Evolutionary conservation across 2,797 vertebrate species (phyloP), one percentile per base, ranked within the genome.

Genomic region (Brachyrhaphis roseni): DNA sequence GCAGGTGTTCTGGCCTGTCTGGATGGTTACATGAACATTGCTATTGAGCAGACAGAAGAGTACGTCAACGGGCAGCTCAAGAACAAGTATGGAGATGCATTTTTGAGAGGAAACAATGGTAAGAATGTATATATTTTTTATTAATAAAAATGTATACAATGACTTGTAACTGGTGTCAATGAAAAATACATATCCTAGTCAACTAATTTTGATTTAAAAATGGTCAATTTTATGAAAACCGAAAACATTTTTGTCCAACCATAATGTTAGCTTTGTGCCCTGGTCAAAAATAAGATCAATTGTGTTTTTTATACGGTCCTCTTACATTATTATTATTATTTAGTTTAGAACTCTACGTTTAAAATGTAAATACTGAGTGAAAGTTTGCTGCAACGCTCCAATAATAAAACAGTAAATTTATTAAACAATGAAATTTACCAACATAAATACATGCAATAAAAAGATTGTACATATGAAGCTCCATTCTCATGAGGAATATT

Each of bases 21-120:
- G 89, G 98, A 99, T 90, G 98, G 98, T 2, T 99, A 99, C 91
- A 99, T 99, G 98, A 99, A 99, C 87, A 99, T 99, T 78, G 98
- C 98, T 75, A 95, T 99, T 86, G 98, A 99, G 90, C 98, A 99
- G 94, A 99, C 98, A 0, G 98, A 99, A 90, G 98, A 99, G 82
- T 99, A 99, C 76, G 98, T 99, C 64, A 99, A 99, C 28, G 98
- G 98, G 6, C 98, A 99, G 76, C 95, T 99, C 86, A 99, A 99
- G 94, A 99, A 99, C 91, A 99, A 99, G 91, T 99, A 99, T 0
- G 98, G 98, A 43, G 98, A 99, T 7, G 98, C 98, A 0, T 99
- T 99, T 93, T 97, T 99, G 80, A 94, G 98, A 93, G 98, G 98
- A 91, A 99, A 99, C 94, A 99, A 99, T 86, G 98, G 98, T 99